These are phyloP conservation scores for Hirtodrosophila histrioides DNA, from an alignment of 2,888 invertebrate species.

Conservation along the genomic window DNA sequence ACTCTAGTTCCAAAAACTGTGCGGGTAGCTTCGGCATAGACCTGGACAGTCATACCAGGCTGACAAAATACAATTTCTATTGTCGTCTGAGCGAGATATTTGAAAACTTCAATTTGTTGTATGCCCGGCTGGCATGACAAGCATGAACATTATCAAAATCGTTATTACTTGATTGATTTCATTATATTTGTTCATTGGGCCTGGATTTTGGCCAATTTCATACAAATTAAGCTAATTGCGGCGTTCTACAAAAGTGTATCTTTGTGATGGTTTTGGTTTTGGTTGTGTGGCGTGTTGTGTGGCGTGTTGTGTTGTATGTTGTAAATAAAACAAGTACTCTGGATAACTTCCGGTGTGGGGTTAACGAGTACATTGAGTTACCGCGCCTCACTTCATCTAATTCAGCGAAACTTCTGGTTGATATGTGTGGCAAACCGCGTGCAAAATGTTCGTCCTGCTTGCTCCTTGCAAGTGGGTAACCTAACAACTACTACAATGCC, in stretches of 20 bases:
- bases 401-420: not conserved
- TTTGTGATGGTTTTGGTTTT: not conserved
- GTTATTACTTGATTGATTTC: slow-evolving; percentile 39
- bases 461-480: slow-evolving; percentile 28
- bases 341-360: slow-evolving; percentile 1
- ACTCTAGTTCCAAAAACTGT: slow-evolving; percentile 33
- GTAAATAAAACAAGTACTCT: slow-evolving; percentile 38
- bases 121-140: slow-evolving; percentile 59
- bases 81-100: slow-evolving; percentile 42
- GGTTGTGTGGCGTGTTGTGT: slow-evolving; percentile 13
- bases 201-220: slow-evolving; percentile 50
- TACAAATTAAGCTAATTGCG: slow-evolving; percentile 66
- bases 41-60: slow-evolving; percentile 4
- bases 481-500: slow-evolving; percentile 45
- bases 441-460: slow-evolving; percentile 34
- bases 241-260: slow-evolving; percentile 59
- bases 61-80: slow-evolving; percentile 43
- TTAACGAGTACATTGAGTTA: not conserved
- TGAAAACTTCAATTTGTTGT: slow-evolving; percentile 25
- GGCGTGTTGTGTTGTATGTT: slow-evolving; percentile 9
- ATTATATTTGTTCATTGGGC: slow-evolving; percentile 22
- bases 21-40: slow-evolving; percentile 49
- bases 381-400: not conserved
- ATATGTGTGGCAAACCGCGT: slow-evolving; percentile 47
- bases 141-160: slow-evolving; percentile 57